Conservation (phyloP, 2,113 vertebrate genomes). For the Telmatochromis brachygnathus region DNA sequence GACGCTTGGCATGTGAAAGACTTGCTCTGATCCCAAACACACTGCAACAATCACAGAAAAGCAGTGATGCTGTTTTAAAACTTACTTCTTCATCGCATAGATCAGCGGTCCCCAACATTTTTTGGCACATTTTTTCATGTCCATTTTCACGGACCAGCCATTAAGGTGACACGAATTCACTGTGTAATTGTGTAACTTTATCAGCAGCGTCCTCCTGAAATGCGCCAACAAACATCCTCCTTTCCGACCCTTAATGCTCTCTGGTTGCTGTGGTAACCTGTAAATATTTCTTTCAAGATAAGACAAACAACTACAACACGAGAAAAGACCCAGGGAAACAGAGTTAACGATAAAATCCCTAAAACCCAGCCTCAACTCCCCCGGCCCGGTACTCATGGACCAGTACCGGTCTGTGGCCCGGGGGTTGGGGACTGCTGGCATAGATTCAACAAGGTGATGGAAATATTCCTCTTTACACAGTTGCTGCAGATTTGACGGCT, state of each 20-base stretch:
- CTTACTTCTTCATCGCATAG: not conserved
- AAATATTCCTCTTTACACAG: not conserved
- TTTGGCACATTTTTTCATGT: not conserved
- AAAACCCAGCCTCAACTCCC: not conserved
- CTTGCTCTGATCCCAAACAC: not conserved
- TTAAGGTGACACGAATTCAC: rapidly evolving
- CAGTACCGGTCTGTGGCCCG: rapidly evolving
- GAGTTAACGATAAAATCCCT: not conserved
- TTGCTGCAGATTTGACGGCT: not conserved
- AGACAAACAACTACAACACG: not conserved
- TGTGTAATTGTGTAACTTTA: not conserved
- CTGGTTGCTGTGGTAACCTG: not conserved
- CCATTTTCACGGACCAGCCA: not conserved
- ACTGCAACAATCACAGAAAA: not conserved
- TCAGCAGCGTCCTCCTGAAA: not conserved
- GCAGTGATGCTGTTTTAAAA: not conserved
- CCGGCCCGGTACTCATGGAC: not conserved
- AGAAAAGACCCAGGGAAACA: not conserved
- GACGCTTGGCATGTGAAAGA: not conserved
- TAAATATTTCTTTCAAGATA: not conserved
- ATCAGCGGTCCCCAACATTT: not conserved
- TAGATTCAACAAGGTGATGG: not conserved
- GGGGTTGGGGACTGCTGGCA: not conserved
- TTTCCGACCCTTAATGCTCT: not conserved
- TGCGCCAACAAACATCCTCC: not conserved